Evolutionary conservation across 2,113 vertebrate genomes (phyloP).

Genomic region (Spea bombifrons): DNA sequence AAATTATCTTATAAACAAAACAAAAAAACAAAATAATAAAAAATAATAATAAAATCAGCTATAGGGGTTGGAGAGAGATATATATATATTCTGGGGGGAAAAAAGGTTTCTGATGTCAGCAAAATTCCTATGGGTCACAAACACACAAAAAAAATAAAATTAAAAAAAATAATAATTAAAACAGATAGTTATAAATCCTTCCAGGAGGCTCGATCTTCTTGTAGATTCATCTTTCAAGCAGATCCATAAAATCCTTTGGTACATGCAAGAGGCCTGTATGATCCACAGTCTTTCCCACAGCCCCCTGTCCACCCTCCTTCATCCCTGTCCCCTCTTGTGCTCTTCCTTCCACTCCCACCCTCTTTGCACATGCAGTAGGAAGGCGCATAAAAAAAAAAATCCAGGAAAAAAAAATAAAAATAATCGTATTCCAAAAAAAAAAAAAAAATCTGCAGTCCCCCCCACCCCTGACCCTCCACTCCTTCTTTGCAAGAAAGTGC

Average conservation of each 20-base stretch:
- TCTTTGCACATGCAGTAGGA: conserved; percentile 10
- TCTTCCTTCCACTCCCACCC: not conserved
- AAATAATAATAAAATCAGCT: too few relatives aligned
- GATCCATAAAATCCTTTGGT: conserved; percentile 13
- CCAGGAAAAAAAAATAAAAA: not conserved
- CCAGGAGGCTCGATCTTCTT: not conserved
- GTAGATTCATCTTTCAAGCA: not conserved
- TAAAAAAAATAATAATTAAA: not conserved
- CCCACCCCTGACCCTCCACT: not conserved
- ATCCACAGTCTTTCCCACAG: conserved; percentile 24
- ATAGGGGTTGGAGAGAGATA: too few relatives aligned
- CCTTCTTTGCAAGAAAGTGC: not conserved
- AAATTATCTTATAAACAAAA: not conserved
- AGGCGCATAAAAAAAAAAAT: not conserved
- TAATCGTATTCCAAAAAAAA: not conserved
- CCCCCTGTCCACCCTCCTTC: conserved; percentile 7
- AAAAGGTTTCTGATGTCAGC: too few relatives aligned
- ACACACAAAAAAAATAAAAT: not conserved
- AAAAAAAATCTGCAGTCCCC: not conserved
- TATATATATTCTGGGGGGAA: too few relatives aligned
- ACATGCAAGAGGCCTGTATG: conserved; percentile 23
- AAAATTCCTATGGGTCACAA: too few relatives aligned
- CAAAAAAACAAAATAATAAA: not conserved
- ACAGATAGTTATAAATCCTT: not conserved
- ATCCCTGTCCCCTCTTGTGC: not conserved